Base-by-base conservation (phyloP, 2,113 vertebrate species). In the Illadopsis cleaveri region DNA sequence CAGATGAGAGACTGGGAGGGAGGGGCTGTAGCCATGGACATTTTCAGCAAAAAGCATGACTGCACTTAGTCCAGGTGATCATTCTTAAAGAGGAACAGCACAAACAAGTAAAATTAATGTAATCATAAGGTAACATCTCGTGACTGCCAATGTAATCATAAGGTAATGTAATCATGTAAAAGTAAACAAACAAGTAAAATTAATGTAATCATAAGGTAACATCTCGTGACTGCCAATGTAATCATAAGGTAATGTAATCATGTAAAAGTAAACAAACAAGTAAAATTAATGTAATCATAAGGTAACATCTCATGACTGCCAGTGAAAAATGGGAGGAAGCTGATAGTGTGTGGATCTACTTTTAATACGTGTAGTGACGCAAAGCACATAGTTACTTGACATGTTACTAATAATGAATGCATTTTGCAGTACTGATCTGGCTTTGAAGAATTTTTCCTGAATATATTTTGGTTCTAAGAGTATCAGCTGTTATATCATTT, bases 401-500 rank as follows among this genome's bases (percentile, higher is more conserved):
- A n/a, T 61, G 56, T 64, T 64, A 40, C 28, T 44, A 85, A 57
- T 89, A 88, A 86, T 70, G 14, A 93, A 87, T 85, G 40, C 18
- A 42, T 58, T 90, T 89, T 82, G 54, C 48, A 90, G 64, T 68
- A 71, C 65, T 69, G 30, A n/a, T 81, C 73, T 87, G 35, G 64
- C 58, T 90, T 92, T 20, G 22, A 93, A 82, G 64, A 92, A 19
- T 79, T 95, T 91, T 92, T 87, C 73, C 80, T 94, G 56, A 93
- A 71, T 80, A 56, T 60, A 44, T 78, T 80, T 69, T 93, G 31
- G 38, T n/a, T n/a, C 45, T 89, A 79, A 69, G 61, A 53, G n/a
- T 93, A 91, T 94, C 95, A 94, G 69, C 31, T 82, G 81, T 48
- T 64, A 66, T 57, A 76, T 89, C 3, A 62, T 92, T 61, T 92